These are phyloP conservation scores for Caenorhabditis uteleia DNA, from an alignment of 2,888 invertebrate genomes.

Conservation along the genomic window DNA sequence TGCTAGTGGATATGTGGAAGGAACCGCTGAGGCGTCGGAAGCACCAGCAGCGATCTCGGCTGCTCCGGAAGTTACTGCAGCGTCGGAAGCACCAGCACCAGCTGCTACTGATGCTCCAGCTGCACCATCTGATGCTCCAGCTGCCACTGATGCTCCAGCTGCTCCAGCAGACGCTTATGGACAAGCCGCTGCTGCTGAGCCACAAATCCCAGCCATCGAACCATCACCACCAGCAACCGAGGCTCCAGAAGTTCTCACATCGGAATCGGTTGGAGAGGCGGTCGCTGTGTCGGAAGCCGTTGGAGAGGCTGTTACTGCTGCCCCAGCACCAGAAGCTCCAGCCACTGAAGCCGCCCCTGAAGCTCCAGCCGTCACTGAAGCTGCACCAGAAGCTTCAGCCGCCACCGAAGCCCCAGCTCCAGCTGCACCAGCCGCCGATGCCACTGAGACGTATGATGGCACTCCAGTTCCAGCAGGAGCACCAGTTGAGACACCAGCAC, in stretches of 20 bases:
- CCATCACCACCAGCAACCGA: neutral
- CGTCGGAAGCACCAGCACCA: slow-evolving; percentile 3
- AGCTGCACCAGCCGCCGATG: slow-evolving; percentile 1
- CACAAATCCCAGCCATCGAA: neutral
- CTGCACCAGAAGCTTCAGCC: too few relatives aligned
- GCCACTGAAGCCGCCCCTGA: slow-evolving; percentile 6
- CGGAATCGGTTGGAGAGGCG: slow-evolving; percentile 6
- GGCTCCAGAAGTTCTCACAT: slow-evolving; percentile 6
- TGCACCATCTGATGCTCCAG: slow-evolving; percentile 7
- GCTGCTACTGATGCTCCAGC: slow-evolving; percentile 1
- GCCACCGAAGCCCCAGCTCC: slow-evolving; percentile 4
- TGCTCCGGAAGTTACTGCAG: slow-evolving; percentile 11
- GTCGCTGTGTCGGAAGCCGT: slow-evolving; percentile 10
- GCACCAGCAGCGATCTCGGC: slow-evolving; percentile 5
- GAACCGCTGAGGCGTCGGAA: neutral
- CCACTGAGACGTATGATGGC: neutral
- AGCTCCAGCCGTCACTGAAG: slow-evolving; percentile 1
- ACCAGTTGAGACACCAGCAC: slow-evolving; percentile 7
- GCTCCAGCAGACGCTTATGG: slow-evolving; percentile 3
- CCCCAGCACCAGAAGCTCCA: slow-evolving; percentile 5
- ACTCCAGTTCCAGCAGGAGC: neutral
- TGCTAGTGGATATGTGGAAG: neutral
- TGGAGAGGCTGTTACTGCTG: neutral
- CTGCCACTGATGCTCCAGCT: slow-evolving; percentile 10
- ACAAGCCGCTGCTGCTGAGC: neutral